Evolutionary conservation across 2,797 vertebrate genomes (phyloP).

Genomic region (Sebastolobus alascanus): DNA sequence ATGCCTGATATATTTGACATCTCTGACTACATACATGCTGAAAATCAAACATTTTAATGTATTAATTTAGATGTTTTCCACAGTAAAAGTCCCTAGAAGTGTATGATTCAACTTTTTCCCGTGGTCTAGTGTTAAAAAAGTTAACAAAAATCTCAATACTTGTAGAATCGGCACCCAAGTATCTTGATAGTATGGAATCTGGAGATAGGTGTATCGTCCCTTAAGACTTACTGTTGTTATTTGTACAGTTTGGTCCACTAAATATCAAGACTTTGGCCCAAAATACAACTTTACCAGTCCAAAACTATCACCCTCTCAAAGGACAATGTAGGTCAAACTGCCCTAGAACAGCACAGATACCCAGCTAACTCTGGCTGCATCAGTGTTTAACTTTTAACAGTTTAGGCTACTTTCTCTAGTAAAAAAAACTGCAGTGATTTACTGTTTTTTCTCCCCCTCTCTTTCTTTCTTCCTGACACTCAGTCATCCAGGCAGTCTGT

Average conservation of each 20-base stretch:
- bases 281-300: neutral
- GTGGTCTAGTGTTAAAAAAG: too few relatives aligned
- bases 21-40: too few relatives aligned
- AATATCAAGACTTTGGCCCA: neutral
- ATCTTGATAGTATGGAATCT: too few relatives aligned
- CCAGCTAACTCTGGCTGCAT: neutral
- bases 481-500: conserved; percentile 43
- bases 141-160: too few relatives aligned
- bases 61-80: too few relatives aligned
- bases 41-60: too few relatives aligned
- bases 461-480: conserved; percentile 6
- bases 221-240: too few relatives aligned
- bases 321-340: conserved; percentile 1
- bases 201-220: too few relatives aligned
- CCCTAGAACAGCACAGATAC: neutral
- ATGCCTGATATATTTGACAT: too few relatives aligned
- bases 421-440: conserved; percentile 22
- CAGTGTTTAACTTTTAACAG: neutral
- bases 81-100: too few relatives aligned
- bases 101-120: too few relatives aligned
- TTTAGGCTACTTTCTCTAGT: neutral
- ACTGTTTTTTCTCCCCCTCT: neutral
- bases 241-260: neutral
- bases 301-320: neutral
- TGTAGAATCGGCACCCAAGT: too few relatives aligned